phyloP scores from a whole-genome alignment of 2,797 vertebrate species.

The Pristis pectinata region DNA sequence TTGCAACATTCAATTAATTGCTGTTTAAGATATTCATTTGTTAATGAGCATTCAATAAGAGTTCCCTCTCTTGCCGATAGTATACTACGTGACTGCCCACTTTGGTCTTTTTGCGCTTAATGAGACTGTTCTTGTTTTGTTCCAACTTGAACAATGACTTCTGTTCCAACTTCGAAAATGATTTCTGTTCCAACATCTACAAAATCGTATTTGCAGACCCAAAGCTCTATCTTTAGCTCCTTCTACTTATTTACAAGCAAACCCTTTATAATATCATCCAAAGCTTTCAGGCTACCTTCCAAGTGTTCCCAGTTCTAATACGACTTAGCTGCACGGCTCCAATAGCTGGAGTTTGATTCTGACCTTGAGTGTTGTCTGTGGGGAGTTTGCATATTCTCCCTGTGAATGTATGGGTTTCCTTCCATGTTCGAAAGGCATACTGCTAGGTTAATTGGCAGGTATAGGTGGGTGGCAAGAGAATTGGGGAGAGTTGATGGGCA shows the following conservation, averaged over 20 bases:
- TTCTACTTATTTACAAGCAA: not conserved
- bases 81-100: not conserved
- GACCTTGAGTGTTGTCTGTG: no score
- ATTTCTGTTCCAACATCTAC: not conserved
- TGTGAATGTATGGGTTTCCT: no score
- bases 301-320: not conserved
- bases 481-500: no score
- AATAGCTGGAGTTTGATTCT: no score
- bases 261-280: not conserved
- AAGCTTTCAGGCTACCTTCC: not conserved
- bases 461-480: no score
- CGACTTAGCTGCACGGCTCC: not conserved
- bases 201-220: not conserved
- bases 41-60: not conserved
- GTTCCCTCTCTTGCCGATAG: not conserved
- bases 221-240: not conserved
- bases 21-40: not conserved
- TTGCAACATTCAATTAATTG: not conserved
- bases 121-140: not conserved
- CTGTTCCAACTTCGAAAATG: not conserved
- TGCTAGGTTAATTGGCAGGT: no score
- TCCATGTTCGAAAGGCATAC: no score
- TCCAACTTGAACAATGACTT: not conserved
- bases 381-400: no score
- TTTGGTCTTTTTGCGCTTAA: not conserved